Evolutionary conservation across 2,888 invertebrate genomes (phyloP).

Genomic region (Lampropteryx suffumata): DNA sequence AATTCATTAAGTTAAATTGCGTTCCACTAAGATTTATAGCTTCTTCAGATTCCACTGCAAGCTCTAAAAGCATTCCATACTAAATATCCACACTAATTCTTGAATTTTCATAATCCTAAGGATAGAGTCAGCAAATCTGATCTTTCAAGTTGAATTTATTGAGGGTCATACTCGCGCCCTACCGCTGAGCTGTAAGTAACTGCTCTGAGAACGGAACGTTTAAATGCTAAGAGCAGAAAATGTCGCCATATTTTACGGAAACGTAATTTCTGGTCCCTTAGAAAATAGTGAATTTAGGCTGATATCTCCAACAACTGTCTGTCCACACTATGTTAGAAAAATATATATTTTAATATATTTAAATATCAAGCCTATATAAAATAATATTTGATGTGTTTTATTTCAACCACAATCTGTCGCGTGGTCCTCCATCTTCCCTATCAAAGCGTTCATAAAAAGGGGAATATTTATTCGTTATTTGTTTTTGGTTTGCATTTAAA

Average conservation of each 20-base stretch:
- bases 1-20: conserved; percentile 1
- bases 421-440: conserved; percentile 69
- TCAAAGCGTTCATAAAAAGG: conserved; percentile 75
- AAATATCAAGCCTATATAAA: no score
- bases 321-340: neutral
- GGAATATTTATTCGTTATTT: conserved; percentile 81
- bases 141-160: conserved; percentile 74
- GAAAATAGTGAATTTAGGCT: conserved; percentile 70
- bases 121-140: conserved; percentile 60
- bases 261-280: conserved; percentile 74
- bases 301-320: conserved; percentile 31
- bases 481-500: conserved; percentile 81
- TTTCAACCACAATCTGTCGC: conserved; percentile 75
- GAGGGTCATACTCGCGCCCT: conserved; percentile 70
- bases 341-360: no score
- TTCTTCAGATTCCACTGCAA: conserved; percentile 1
- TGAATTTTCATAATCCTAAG: conserved; percentile 33
- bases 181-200: conserved; percentile 65
- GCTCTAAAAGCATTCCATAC: neutral
- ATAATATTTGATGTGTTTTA: conserved; percentile 50
- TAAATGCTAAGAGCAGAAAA: conserved; percentile 73
- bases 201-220: conserved; percentile 71
- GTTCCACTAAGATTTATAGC: conserved; percentile 1
- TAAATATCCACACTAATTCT: neutral
- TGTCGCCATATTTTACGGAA: conserved; percentile 73